These are phyloP conservation scores for Megalops cyprinoides DNA, from an alignment of 2,797 vertebrate genomes.

Conservation along the genomic window DNA sequence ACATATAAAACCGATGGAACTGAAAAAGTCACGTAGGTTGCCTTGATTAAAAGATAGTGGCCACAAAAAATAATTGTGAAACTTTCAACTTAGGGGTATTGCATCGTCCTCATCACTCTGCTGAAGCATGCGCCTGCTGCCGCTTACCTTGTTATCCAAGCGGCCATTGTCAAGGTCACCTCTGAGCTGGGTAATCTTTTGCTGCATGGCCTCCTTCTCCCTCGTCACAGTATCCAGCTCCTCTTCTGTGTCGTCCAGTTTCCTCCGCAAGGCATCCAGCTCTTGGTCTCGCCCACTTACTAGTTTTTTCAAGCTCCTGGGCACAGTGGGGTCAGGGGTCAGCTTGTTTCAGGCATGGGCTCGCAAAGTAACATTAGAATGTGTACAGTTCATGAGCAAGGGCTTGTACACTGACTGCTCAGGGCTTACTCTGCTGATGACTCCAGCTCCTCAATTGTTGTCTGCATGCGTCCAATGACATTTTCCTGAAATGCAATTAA, in stretches of 20 bases:
- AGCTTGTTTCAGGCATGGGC: neutral
- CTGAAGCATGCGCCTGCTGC: neutral
- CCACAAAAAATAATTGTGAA: neutral
- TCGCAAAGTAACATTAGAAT: neutral
- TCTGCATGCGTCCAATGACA: conserved; percentile 4
- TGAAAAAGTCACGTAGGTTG: too few relatives aligned
- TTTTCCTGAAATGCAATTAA: neutral
- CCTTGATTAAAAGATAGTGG: too few relatives aligned
- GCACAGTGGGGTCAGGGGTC: neutral
- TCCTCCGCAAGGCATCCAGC: neutral
- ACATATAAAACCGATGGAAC: too few relatives aligned
- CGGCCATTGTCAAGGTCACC: neutral
- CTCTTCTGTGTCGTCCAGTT: neutral
- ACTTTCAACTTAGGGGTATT: neutral
- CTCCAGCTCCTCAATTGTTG: neutral
- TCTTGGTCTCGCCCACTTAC: neutral
- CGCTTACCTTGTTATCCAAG: conserved; percentile 4
- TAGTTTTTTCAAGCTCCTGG: neutral
- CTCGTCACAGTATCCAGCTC: conserved; percentile 1
- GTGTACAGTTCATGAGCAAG: too few relatives aligned
- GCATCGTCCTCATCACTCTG: neutral
- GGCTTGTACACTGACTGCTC: neutral
- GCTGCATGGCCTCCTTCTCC: neutral
- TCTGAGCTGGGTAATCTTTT: neutral
- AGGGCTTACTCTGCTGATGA: neutral